These are phyloP conservation scores for Nasua narica DNA, from an alignment of 2,797 vertebrate species.

Conservation along the genomic window DNA sequence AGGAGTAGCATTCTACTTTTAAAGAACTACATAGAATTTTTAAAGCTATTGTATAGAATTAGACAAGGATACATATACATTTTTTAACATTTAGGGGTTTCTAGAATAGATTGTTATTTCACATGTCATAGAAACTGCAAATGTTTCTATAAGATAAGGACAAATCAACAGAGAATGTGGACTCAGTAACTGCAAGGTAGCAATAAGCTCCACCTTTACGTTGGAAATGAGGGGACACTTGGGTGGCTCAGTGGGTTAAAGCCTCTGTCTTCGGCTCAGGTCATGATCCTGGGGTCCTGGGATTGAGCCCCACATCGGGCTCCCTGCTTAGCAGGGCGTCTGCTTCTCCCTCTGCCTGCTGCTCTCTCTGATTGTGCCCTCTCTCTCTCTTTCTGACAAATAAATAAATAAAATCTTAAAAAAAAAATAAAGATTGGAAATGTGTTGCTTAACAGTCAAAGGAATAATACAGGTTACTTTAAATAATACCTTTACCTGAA, in stretches of 20 bases:
- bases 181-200: background rate
- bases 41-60: background rate
- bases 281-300: background rate
- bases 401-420: background rate
- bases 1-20: background rate
- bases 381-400: background rate
- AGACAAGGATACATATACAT: background rate
- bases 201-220: background rate
- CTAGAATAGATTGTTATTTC: slow-evolving; percentile 9
- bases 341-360: too few species aligned
- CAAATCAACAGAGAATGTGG: background rate
- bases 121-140: background rate
- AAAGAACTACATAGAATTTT: background rate
- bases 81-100: background rate
- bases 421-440: background rate
- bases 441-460: background rate
- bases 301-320: accelerated
- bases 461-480: background rate
- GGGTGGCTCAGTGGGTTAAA: background rate
- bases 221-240: background rate
- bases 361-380: too few species aligned
- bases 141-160: background rate
- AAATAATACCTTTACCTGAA: background rate
- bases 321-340: background rate
- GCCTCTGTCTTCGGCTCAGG: background rate